Evolutionary conservation across 2,797 vertebrate species (phyloP).

Genomic region (Arnoldichthys spilopterus): DNA sequence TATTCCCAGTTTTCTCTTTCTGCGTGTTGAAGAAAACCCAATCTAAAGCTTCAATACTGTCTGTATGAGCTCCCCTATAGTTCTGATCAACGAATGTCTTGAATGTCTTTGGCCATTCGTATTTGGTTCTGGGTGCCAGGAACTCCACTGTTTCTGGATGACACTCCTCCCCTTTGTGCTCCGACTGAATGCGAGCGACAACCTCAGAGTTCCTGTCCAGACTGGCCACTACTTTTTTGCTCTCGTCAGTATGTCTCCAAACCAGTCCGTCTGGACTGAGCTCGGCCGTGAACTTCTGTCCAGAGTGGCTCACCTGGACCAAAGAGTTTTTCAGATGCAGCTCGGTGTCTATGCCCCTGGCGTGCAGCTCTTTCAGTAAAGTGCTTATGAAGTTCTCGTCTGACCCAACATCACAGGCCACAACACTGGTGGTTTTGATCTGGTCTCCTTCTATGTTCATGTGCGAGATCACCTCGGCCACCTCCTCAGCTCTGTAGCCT

Average conservation of each 20-base stretch:
- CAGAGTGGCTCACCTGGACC: constrained; percentile 53
- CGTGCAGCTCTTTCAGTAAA: constrained; percentile 48
- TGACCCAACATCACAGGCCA: constrained; percentile 59
- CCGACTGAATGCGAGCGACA: constrained; percentile 34
- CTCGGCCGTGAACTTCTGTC: constrained; percentile 54
- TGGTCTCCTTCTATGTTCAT: constrained; percentile 28
- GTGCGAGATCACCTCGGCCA: constrained; percentile 41
- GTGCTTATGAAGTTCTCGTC: constrained; percentile 46
- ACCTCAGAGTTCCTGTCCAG: constrained; percentile 27
- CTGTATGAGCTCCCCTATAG: not conserved
- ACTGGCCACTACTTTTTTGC: constrained; percentile 56
- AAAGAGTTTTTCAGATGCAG: constrained; percentile 52
- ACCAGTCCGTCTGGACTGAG: constrained; percentile 26
- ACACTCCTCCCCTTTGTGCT: constrained; percentile 35
- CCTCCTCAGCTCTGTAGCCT: constrained; percentile 24
- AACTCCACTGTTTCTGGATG: constrained; percentile 52
- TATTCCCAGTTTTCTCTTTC: not conserved
- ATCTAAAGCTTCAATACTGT: constrained; percentile 39
- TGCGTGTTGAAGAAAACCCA: constrained; percentile 56
- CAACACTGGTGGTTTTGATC: constrained; percentile 63
- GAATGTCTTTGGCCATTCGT: constrained; percentile 6
- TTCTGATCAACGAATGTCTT: not conserved
- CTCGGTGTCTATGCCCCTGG: constrained; percentile 52
- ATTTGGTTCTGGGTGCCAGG: too few relatives aligned
- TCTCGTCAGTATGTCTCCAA: constrained; percentile 54